A percentile compares a stretch with the other conserved stretches of the same genome.
These are phyloP conservation scores for Oscheius sp. DNA, from an alignment of 2,888 invertebrate genomes.

Conservation along the genomic window DNA sequence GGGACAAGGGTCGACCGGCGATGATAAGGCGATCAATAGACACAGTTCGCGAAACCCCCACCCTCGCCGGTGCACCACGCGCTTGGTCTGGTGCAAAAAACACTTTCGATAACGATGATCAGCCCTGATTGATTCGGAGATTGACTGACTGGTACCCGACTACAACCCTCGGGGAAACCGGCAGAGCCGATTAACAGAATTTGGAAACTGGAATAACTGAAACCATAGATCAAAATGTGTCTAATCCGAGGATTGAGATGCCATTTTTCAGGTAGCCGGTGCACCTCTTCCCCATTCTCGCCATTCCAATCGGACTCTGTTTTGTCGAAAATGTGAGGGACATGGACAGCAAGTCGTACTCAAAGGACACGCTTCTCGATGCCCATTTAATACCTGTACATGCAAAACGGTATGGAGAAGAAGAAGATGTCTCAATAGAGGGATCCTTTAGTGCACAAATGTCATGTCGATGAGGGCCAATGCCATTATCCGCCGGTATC, in stretches of 20 bases:
- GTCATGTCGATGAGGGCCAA: constrained; percentile 73
- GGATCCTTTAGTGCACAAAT: constrained; percentile 65
- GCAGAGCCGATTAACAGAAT: background rate
- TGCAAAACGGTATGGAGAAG: constrained; percentile 67
- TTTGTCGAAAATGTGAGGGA: constrained; percentile 68
- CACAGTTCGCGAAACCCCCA: constrained; percentile 15
- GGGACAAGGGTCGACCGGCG: background rate
- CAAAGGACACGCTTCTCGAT: constrained; percentile 72
- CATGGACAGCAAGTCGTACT: constrained; percentile 70
- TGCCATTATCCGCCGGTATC: constrained; percentile 71
- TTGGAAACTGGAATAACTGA: background rate
- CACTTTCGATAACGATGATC: no score
- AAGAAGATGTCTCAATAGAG: background rate
- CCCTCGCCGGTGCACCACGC: constrained; percentile 2
- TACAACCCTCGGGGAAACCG: no score
- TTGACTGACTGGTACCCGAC: no score
- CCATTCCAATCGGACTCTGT: constrained; percentile 58
- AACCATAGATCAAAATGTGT: background rate
- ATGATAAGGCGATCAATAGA: constrained; percentile 15
- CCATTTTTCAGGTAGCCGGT: constrained; percentile 31
- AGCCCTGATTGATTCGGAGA: no score
- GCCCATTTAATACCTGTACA: constrained; percentile 71
- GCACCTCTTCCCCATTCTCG: constrained; percentile 9
- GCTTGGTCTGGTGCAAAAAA: background rate
- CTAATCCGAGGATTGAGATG: background rate